Evolutionary conservation across 1,140 invertebrate species (phyloP).

Genomic region (Zaprionus tsacasi): DNA sequence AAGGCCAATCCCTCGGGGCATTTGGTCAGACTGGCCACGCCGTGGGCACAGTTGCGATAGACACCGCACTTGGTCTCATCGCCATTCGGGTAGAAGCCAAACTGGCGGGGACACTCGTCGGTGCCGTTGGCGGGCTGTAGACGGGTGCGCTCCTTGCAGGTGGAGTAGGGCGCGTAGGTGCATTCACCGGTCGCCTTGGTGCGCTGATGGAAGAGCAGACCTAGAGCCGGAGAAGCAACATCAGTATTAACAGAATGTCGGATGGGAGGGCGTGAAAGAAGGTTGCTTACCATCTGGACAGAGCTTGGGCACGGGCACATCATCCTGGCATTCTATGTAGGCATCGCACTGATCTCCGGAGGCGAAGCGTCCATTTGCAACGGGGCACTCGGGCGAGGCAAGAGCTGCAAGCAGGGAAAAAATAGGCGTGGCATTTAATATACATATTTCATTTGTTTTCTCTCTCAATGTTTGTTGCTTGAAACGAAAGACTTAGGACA

Average conservation of each 20-base stretch:
- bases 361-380: conserved; percentile 89
- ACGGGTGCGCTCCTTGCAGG: conserved; percentile 89
- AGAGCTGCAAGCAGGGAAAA: conserved; percentile 32
- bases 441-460: neutral
- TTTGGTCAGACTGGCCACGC: conserved; percentile 84
- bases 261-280: rapidly evolving
- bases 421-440: neutral
- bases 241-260: neutral
- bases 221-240: neutral
- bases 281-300: conserved; percentile 90
- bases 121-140: conserved; percentile 87
- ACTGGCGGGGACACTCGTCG: conserved; percentile 92
- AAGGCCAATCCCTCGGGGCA: conserved; percentile 95
- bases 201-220: conserved; percentile 92
- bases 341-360: conserved; percentile 90
- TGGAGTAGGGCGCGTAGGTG: conserved; percentile 91
- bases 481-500: conserved; percentile 33
- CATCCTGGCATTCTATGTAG: conserved; percentile 88
- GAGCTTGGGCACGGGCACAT: conserved; percentile 88
- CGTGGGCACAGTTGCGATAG: conserved; percentile 93
- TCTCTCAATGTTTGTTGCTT: neutral
- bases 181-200: conserved; percentile 89
- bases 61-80: conserved; percentile 90
- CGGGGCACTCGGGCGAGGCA: conserved; percentile 85
- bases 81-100: conserved; percentile 91